Conservation (phyloP, 2,888 invertebrate genomes). For the Pseudeuparius sepicola region DNA sequence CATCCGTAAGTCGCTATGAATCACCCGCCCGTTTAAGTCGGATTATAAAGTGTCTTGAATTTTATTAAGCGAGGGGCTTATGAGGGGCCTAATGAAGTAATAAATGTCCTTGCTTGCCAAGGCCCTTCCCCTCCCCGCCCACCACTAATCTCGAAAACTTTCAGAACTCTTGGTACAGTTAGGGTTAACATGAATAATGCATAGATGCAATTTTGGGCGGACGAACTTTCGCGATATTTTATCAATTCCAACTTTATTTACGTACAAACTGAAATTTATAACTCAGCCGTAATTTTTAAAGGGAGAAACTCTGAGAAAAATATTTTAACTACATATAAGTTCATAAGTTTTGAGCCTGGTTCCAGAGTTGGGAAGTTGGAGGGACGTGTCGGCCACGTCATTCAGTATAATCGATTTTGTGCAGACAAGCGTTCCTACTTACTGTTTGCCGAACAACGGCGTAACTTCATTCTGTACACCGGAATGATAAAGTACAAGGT, state of each 20-base stretch:
- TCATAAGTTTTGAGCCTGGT: too few relatives aligned
- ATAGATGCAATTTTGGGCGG: slow-evolving; percentile 44
- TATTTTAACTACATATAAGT: too few relatives aligned
- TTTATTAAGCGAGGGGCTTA: slow-evolving; percentile 25
- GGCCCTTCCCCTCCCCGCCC: slow-evolving; percentile 17
- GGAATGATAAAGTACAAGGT: too few relatives aligned
- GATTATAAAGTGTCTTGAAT: slow-evolving; percentile 26
- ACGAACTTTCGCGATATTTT: slow-evolving; percentile 44
- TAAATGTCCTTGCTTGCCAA: slow-evolving; percentile 30
- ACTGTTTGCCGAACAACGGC: too few relatives aligned
- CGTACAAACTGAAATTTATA: slow-evolving; percentile 44
- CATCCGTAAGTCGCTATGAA: slow-evolving; percentile 20
- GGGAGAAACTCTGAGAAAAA: slow-evolving; percentile 26
- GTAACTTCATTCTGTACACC: too few relatives aligned
- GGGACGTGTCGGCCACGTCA: too few relatives aligned
- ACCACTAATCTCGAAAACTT: slow-evolving; percentile 31
- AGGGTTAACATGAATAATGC: slow-evolving; percentile 42
- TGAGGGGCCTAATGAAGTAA: slow-evolving; percentile 29
- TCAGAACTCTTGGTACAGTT: slow-evolving; percentile 40
- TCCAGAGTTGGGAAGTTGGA: too few relatives aligned
- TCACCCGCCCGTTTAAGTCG: slow-evolving; percentile 21
- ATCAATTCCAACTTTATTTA: slow-evolving; percentile 45
- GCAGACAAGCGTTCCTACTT: too few relatives aligned
- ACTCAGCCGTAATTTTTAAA: slow-evolving; percentile 39
- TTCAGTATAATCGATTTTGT: too few relatives aligned